Conservation (phyloP, 2,113 vertebrate genomes). For the Charina bottae region DNA sequence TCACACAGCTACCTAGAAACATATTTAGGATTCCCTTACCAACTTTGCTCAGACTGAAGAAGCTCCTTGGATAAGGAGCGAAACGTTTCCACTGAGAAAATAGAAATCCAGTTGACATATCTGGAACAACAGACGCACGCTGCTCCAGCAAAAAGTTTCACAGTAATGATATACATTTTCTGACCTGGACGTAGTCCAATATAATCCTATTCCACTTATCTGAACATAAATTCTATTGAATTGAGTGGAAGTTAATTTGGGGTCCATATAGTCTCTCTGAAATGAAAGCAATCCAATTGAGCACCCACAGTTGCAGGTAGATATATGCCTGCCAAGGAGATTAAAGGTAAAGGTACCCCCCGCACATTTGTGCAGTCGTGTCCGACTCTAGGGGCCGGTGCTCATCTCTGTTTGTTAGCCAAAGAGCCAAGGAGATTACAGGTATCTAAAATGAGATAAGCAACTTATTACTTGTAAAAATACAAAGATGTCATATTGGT, state of each 20-base stretch:
- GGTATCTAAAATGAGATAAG: neutral
- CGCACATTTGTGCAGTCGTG: no score
- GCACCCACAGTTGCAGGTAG: neutral
- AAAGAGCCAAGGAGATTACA: neutral
- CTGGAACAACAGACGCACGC: no score
- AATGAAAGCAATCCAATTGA: neutral
- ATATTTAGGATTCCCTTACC: no score
- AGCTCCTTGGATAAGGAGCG: no score
- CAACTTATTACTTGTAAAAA: neutral
- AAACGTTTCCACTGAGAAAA: no score
- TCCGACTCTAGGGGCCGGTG: no score
- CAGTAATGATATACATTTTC: neutral
- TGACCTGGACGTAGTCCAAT: no score
- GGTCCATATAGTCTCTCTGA: neutral
- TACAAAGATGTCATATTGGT: neutral
- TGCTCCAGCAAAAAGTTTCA: neutral
- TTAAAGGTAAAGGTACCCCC: no score
- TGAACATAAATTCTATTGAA: neutral
- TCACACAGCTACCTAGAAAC: no score
- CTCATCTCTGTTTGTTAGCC: no score
- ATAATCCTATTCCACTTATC: neutral
- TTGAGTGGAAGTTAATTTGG: neutral
- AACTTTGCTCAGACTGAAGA: no score
- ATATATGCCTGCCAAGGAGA: neutral
- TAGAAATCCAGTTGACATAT: no score